Conservation (phyloP, 2,888 invertebrate species). For the Phyllotreta cruciferae region DNA sequence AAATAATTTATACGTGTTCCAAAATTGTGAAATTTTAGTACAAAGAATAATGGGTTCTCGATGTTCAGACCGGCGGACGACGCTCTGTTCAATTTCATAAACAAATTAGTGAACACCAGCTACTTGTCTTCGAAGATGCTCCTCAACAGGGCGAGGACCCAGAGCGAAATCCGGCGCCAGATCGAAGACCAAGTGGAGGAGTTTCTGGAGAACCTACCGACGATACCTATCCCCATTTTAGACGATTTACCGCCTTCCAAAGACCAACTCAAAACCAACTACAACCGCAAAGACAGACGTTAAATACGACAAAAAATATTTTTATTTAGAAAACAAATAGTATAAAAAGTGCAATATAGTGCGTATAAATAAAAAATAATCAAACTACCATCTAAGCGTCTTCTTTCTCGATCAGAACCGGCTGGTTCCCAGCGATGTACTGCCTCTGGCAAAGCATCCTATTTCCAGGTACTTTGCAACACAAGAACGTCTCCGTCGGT, state of each 20-base stretch:
- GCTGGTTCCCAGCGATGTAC: conserved; percentile 17
- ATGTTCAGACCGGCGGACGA: conserved; percentile 44
- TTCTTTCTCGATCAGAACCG: conserved; percentile 1
- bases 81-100: conserved; percentile 45
- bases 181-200: conserved; percentile 43
- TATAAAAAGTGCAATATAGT: background rate
- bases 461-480: conserved; percentile 14
- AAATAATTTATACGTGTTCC: no score
- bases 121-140: conserved; percentile 45
- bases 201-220: conserved; percentile 40
- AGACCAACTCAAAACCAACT: background rate
- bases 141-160: conserved; percentile 42
- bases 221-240: conserved; percentile 33
- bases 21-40: conserved; percentile 37
- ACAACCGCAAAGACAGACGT: conserved; percentile 13
- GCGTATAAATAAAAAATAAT: background rate
- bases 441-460: conserved; percentile 28
- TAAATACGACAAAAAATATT: conserved; percentile 2
- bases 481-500: conserved; percentile 28
- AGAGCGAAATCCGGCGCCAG: conserved; percentile 40
- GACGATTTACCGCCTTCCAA: conserved; percentile 31
- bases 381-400: background rate
- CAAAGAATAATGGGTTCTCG: conserved; percentile 35
- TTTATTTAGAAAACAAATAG: conserved; percentile 5
- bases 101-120: conserved; percentile 46